phyloP scores from a whole-genome alignment of 2,797 vertebrate species.

The Micropoecilia bifurca region DNA sequence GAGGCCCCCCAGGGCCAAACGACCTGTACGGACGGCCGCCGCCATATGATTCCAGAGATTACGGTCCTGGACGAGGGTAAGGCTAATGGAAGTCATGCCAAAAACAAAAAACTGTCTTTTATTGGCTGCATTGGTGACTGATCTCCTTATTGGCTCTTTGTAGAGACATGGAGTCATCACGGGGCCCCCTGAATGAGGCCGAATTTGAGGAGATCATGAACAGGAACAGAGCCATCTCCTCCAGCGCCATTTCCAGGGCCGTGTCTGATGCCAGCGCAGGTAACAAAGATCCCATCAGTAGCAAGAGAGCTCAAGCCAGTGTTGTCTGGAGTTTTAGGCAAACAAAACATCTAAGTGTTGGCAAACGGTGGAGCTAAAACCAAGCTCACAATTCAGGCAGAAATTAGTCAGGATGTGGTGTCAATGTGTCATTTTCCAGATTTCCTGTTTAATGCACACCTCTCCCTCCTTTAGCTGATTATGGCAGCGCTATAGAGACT shows the following conservation, averaged over 20 bases:
- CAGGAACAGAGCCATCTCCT: conserved; percentile 97
- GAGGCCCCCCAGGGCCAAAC: conserved; percentile 89
- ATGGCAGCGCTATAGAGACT: conserved; percentile 98
- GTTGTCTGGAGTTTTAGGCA: background rate
- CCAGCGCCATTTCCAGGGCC: conserved; percentile 97
- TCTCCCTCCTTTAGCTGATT: conserved; percentile 85
- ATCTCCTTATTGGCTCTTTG: conserved; percentile 17
- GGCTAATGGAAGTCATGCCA: background rate
- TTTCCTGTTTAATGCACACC: background rate
- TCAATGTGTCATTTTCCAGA: background rate
- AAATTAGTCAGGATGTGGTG: background rate
- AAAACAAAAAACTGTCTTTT: background rate
- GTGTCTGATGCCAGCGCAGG: conserved; percentile 99
- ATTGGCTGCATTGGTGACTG: background rate
- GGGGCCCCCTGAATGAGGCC: conserved; percentile 95
- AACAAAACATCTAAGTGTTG: background rate
- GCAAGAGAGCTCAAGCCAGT: background rate
- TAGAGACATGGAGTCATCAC: conserved; percentile 96
- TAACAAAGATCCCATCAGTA: conserved; percentile 52
- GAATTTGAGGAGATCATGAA: conserved; percentile 99
- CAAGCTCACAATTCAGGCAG: background rate
- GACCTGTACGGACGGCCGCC: conserved; percentile 96
- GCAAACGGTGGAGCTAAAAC: background rate
- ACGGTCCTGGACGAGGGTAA: conserved; percentile 96
- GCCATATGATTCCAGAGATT: conserved; percentile 93